Base-by-base conservation (phyloP, 2,888 invertebrate genomes). In the Molorchus minor region DNA sequence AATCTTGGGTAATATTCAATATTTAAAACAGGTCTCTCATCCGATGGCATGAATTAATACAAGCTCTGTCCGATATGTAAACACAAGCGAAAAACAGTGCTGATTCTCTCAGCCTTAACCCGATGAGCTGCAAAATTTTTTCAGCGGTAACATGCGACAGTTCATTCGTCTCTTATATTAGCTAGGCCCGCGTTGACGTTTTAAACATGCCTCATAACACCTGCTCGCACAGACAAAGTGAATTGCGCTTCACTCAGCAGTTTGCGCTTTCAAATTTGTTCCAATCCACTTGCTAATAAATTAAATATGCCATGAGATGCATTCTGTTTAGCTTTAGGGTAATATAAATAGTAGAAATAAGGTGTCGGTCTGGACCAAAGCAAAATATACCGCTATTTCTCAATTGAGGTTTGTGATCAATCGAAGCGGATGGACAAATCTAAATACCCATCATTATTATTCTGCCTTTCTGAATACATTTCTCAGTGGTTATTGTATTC, bases 111-210 rank as follows among this genome's bases (percentile, higher is more conserved):
- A n/a, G n/a, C n/a, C n/a, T n/a, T n/a, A n/a, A n/a, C n/a, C 61
- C 53, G 54, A 65, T 58, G 58, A 61, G 58, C 61, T 55, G 47
- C 52, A 62, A 61, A 65, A 65, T 65, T 65, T n/a, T 65, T 65
- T 65, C 60, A 65, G 12, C 60, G 55, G 60, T 45, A 58, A 56
- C 61, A 57, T 52, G 62, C 60, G 47, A 47, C 62, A 59, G 64
- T 61, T 55, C 62, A 62, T 63, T 62, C 66, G 60, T 41, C 64
- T 57, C 64, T 71, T 71, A 71, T 46, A 25, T 70, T 71, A 70
- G 65, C 53, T 65, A 70, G 64, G 61, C 65, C 66, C 65, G 67
- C 44, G 62, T 61, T 69, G 71, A 70, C 71, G 64, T 65, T 67
- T 51, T 41, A 57, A 67, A 64, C 62, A 61, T 62, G 57, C 57